Evolutionary conservation across 1,140 invertebrate species (phyloP), one percentile per base, ranked within the genome.

Genomic region (Rhopalosiphum maidis): DNA sequence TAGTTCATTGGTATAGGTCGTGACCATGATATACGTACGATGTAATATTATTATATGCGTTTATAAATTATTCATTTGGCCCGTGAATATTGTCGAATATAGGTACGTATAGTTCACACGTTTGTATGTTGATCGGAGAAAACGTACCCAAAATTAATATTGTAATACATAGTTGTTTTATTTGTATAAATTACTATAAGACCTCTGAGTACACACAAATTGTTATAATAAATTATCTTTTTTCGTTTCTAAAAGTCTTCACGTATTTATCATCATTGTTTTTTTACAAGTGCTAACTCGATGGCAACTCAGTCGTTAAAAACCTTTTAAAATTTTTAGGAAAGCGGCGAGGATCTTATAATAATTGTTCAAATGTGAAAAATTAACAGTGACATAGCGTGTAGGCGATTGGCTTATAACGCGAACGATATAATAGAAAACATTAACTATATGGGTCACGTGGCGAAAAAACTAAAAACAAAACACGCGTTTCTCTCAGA

Each of bases 1-100:
- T 60, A 86, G 22, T 54, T 41, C 51, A 54, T 89, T 89, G 88
- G 88, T 89, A 41, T 89, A 89, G 88, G 88, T 89, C 88, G 37
- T 54, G 35, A 55, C 48, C 22, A 41, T 23, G n/a, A 88, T 35
- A 23, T 25, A 4, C 25, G 43, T 51, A 48, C 85, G 23, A 25
- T 85, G 30, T 25, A 77, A 22, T 83, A 86, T 25, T 43, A 43
- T 41, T 46, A 86, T 46, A 22, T 87, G n/a, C 21, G 8, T 89
- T 55, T 54, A 55, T 89, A 89, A 37, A 55, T 41, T 89, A 89
- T 89, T 55, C 51, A 55, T 55, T 55, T 3, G 35, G 22, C 35
- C 22, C 21, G n/a, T 88, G 51, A 88, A 88, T 51, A 86, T 86
- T 48, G 46, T 54, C n/a, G 48, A 51, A 18, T 54, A 37, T 48